Conservation (phyloP, 2,113 vertebrate species). For the Plecotus auritus region DNA sequence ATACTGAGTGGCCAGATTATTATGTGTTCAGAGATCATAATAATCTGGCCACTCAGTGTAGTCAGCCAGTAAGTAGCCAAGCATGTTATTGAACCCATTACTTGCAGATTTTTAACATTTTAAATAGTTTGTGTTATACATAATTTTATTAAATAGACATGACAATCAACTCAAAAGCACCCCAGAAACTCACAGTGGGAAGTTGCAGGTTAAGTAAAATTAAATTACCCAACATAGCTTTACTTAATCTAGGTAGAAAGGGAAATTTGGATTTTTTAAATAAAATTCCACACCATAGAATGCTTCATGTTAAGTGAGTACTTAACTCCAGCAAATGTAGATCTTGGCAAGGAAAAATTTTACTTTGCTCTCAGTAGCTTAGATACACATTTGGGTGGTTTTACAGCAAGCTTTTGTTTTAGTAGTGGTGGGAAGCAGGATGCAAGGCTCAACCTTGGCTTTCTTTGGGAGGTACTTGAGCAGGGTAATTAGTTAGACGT, state of each 20-base stretch:
- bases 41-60: neutral
- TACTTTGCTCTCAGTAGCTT: neutral
- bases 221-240: neutral
- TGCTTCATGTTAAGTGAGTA: neutral
- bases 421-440: neutral
- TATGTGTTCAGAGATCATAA: no score
- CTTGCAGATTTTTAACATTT: neutral
- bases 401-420: neutral
- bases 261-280: neutral
- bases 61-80: neutral
- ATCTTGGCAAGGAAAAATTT: neutral
- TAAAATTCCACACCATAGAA: neutral
- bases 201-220: neutral
- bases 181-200: neutral
- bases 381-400: neutral
- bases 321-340: neutral
- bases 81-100: neutral
- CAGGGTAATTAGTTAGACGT: neutral
- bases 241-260: neutral
- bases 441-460: neutral
- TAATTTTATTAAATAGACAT: neutral
- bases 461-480: conserved; percentile 4
- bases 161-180: neutral
- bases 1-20: no score
- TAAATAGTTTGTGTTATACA: neutral